These are phyloP conservation scores for Morus bassanus DNA, from an alignment of 2,797 vertebrate species.

Conservation along the genomic window DNA sequence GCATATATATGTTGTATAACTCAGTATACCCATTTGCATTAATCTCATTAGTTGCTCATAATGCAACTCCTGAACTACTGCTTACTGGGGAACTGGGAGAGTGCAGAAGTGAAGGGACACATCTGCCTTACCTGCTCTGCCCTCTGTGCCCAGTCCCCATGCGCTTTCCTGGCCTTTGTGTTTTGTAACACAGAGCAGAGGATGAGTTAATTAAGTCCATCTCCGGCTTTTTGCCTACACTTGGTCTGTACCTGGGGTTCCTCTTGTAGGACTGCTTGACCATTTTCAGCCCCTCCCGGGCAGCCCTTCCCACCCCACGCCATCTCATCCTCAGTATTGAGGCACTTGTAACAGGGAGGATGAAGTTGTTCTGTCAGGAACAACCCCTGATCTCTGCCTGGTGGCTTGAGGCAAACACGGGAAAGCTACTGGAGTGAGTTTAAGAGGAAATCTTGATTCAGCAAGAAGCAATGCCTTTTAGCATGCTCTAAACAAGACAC, in stretches of 20 bases:
- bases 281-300: not conserved
- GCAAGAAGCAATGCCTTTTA: not conserved
- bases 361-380: not conserved
- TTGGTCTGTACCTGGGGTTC: not conserved
- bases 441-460: not conserved
- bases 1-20: constrained; percentile 47
- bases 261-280: not conserved
- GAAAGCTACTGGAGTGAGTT: not conserved
- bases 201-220: not conserved
- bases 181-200: not conserved
- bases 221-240: not conserved
- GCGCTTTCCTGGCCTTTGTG: not conserved
- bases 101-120: not conserved
- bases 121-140: not conserved
- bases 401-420: not conserved
- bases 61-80: not conserved
- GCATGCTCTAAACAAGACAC: not conserved
- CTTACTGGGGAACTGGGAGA: not conserved
- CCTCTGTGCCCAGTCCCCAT: not conserved
- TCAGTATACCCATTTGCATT: constrained; percentile 25
- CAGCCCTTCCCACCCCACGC: not conserved
- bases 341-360: not conserved
- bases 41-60: constrained; percentile 32
- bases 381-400: not conserved
- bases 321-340: not conserved